A percentile compares a stretch with the other conserved stretches of the same genome.
These are phyloP conservation scores for Calonectris borealis DNA, from an alignment of 2,113 vertebrate species.

Conservation along the genomic window DNA sequence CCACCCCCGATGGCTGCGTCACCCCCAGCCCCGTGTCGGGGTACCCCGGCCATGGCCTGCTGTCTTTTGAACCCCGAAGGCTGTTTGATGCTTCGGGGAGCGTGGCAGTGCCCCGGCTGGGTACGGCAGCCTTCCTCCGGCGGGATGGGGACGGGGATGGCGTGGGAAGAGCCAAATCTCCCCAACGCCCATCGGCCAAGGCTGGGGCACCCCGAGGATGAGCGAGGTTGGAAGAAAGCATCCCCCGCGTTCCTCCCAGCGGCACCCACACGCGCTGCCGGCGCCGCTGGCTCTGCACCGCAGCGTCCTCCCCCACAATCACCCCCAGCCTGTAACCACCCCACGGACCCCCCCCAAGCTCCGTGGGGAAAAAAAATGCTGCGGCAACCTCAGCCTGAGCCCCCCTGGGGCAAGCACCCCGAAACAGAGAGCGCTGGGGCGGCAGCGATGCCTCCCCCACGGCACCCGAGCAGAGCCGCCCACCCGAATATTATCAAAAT, in stretches of 20 bases:
- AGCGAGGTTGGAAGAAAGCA: fast-evolving
- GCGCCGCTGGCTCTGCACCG: no score
- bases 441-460: background rate
- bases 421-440: fast-evolving
- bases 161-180: background rate
- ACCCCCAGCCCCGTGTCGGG: background rate
- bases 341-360: background rate
- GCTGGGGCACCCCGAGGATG: background rate
- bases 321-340: background rate
- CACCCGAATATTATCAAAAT: background rate
- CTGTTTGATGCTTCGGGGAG: background rate
- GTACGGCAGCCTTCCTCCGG: background rate
- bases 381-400: background rate
- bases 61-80: background rate
- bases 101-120: background rate
- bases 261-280: fast-evolving
- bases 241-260: background rate
- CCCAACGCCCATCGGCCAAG: background rate
- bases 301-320: background rate
- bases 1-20: background rate
- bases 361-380: fast-evolving
- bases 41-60: background rate
- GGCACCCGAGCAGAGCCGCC: background rate
- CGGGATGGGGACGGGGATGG: background rate
- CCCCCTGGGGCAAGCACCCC: background rate